Evolutionary conservation across 2,888 invertebrate species (phyloP).

Genomic region (Coelinius sp.): DNA sequence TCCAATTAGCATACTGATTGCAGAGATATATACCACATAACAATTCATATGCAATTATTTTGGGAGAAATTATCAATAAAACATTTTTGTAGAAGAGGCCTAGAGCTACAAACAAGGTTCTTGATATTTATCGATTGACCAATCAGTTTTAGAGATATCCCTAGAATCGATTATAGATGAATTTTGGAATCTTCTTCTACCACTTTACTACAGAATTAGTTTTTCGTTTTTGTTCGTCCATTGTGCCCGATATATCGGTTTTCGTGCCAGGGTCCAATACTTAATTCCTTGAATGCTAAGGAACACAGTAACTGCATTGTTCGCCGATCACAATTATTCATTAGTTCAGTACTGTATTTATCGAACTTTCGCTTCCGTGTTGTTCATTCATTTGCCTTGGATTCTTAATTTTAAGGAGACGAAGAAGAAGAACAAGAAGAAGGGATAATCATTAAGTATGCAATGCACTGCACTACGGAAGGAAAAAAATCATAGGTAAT

Average conservation of each 20-base stretch:
- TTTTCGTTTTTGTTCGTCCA: not conserved
- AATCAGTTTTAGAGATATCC: too few species aligned
- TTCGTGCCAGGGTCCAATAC: conserved; percentile 47
- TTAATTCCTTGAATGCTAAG: conserved; percentile 42
- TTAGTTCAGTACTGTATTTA: not conserved
- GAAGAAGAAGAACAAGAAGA: not conserved
- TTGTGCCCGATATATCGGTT: not conserved
- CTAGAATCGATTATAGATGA: too few species aligned
- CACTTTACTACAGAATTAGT: not conserved
- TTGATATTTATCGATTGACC: too few species aligned
- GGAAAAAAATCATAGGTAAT: not conserved
- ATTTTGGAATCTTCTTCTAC: too few species aligned
- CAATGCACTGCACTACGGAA: not conserved
- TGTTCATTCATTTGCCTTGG: not conserved
- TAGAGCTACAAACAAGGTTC: too few species aligned
- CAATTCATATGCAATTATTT: too few species aligned
- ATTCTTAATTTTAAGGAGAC: not conserved
- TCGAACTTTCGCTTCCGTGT: not conserved
- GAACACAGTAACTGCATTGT: not conserved
- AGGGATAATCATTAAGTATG: too few species aligned
- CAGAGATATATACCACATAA: too few species aligned
- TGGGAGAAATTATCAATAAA: too few species aligned
- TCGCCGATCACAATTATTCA: not conserved
- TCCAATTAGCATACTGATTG: too few species aligned
- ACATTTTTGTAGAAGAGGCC: too few species aligned